These are phyloP conservation scores for Bilobella aurantiaca DNA, from an alignment of 1,140 invertebrate genomes.

Conservation along the genomic window DNA sequence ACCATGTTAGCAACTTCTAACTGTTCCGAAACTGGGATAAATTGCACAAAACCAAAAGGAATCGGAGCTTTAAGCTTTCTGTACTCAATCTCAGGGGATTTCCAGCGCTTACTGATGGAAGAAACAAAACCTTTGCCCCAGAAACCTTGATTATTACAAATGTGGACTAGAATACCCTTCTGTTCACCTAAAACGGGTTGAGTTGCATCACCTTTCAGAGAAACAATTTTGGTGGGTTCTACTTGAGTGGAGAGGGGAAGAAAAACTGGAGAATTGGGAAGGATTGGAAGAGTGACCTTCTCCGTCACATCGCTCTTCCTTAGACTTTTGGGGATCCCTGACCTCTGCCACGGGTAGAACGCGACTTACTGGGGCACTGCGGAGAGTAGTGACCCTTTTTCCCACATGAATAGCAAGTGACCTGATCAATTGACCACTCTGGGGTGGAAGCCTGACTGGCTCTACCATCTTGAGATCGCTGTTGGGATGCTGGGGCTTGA, in stretches of 20 bases:
- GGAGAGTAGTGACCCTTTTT: not conserved
- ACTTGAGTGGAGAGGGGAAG: not conserved
- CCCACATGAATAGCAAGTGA: not conserved
- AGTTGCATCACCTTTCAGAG: not conserved
- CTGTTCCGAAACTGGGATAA: not conserved
- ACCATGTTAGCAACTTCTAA: not conserved
- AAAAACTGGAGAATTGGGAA: not conserved
- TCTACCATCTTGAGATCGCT: not conserved
- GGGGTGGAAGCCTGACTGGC: not conserved
- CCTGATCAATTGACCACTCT: not conserved
- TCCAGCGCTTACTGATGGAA: not conserved
- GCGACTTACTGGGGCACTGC: not conserved
- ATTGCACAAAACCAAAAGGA: not conserved
- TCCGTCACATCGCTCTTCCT: not conserved
- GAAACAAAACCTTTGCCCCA: not conserved
- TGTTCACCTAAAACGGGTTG: not conserved
- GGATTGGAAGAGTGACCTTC: not conserved
- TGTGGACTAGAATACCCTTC: not conserved
- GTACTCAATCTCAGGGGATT: not conserved
- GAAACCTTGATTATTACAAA: not conserved
- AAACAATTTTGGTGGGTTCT: not conserved
- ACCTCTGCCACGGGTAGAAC: not conserved
- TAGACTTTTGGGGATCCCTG: not conserved
- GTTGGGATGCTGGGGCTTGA: not conserved
- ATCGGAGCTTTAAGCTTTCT: not conserved